Evolutionary conservation across 2,888 invertebrate species (phyloP).

Genomic region (Trichogramma evanescens): DNA sequence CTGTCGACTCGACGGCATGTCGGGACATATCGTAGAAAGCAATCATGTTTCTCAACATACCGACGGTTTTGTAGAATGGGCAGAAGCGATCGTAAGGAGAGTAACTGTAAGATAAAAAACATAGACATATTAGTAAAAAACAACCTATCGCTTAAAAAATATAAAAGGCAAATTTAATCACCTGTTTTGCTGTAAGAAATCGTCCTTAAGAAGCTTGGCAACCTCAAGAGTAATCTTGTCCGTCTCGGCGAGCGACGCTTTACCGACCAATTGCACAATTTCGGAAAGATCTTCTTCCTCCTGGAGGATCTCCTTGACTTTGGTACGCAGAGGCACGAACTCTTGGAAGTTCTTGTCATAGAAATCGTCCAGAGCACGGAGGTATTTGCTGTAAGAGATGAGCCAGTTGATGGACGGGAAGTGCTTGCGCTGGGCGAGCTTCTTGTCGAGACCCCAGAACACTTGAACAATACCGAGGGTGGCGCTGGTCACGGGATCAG

Average conservation of each 20-base stretch:
- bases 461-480: conserved; percentile 98
- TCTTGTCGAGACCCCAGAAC: conserved; percentile 99
- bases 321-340: conserved; percentile 93
- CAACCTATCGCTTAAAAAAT: neutral
- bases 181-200: conserved; percentile 99
- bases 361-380: conserved; percentile 96
- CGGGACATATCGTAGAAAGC: conserved; percentile 97
- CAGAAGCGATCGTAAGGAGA: conserved; percentile 95
- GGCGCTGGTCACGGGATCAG: conserved; percentile 98
- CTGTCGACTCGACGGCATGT: conserved; percentile 95
- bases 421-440: conserved; percentile 97
- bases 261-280: conserved; percentile 99
- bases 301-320: conserved; percentile 91
- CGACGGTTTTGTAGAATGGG: conserved; percentile 99
- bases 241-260: conserved; percentile 95
- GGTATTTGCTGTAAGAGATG: conserved; percentile 95
- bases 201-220: conserved; percentile 95
- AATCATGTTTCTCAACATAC: conserved; percentile 98
- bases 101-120: conserved; percentile 53
- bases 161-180: conserved; percentile 37
- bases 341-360: conserved; percentile 98
- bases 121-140: neutral
- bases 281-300: conserved; percentile 99
- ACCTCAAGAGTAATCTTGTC: conserved; percentile 99
- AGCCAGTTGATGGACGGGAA: conserved; percentile 99